These are phyloP conservation scores for Bufotes viridis DNA, from an alignment of 2,797 vertebrate genomes.

Conservation along the genomic window DNA sequence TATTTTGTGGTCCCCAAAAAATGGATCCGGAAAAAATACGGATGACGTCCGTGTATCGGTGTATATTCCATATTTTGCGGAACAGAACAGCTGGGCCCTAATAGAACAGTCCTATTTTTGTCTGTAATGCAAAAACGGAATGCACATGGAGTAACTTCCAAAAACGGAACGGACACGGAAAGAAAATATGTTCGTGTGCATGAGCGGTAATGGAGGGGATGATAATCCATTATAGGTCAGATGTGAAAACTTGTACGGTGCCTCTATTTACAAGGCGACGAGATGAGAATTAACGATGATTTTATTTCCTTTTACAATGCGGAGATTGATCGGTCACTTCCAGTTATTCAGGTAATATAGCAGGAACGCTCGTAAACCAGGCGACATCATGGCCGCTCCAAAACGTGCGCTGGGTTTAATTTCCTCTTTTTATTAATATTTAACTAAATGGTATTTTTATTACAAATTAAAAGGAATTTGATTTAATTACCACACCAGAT, in stretches of 20 bases:
- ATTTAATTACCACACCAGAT: not conserved
- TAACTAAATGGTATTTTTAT: slow-evolving; percentile 4
- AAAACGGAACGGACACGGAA: no score
- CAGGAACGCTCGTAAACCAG: not conserved
- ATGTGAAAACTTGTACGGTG: not conserved
- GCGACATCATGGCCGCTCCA: not conserved
- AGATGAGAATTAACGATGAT: not conserved
- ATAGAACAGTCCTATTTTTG: no score
- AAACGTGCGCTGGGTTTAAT: not conserved
- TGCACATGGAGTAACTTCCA: no score
- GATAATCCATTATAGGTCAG: not conserved
- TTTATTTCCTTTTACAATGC: not conserved
- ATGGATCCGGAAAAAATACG: no score
- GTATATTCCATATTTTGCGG: no score
- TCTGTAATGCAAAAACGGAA: no score
- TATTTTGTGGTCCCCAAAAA: no score
- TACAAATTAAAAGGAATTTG: not conserved
- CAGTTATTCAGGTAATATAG: not conserved
- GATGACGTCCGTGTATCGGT: no score
- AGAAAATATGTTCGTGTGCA: no score
- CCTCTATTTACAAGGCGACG: not conserved
- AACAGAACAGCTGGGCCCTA: no score
- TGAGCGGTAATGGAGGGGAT: not conserved
- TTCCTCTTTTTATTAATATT: slow-evolving; percentile 21
- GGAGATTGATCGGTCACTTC: not conserved